Evolutionary conservation across 2,797 vertebrate genomes (phyloP).

Genomic region (Paedocypris micromegethes): DNA sequence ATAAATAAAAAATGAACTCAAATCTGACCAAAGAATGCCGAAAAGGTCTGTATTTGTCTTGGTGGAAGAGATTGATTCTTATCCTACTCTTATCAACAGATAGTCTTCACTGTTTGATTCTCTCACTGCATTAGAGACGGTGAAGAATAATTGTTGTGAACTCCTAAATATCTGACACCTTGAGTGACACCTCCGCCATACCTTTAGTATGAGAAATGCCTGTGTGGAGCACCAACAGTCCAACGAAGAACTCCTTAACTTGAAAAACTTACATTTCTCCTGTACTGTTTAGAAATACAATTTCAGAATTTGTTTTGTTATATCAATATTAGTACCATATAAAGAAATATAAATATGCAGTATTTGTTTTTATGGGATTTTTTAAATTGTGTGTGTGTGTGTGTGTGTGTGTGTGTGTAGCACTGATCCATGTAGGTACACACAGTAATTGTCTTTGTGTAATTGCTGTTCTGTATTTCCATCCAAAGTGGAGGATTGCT

Average conservation of each 20-base stretch:
- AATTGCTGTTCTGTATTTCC: neutral
- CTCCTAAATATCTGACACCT: slow-evolving; percentile 29
- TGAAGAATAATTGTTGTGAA: slow-evolving; percentile 34
- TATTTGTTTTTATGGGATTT: too few species aligned
- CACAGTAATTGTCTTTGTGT: neutral
- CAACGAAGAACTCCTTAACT: too few species aligned
- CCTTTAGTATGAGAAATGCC: slow-evolving; percentile 15
- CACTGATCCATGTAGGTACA: neutral
- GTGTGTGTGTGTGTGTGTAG: neutral
- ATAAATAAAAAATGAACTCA: slow-evolving; percentile 11
- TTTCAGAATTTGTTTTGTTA: too few species aligned
- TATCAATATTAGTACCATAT: too few species aligned
- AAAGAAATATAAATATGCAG: too few species aligned
- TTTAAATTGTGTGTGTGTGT: too few species aligned
- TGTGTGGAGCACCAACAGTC: neutral
- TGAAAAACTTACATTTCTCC: too few species aligned
- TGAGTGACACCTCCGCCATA: slow-evolving; percentile 1
- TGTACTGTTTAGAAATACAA: too few species aligned
- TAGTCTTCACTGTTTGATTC: slow-evolving; percentile 29
- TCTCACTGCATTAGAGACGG: slow-evolving; percentile 21
- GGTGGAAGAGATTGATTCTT: slow-evolving; percentile 23
- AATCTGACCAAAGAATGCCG: slow-evolving; percentile 21
- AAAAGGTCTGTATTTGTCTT: slow-evolving; percentile 26
- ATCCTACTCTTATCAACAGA: slow-evolving; percentile 26
- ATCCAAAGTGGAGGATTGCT: neutral